Percentiles rank a stretch among this genome's conserved stretches.
phyloP scores from a whole-genome alignment of 1,140 invertebrate genomes.

The Drosophila subobscura region DNA sequence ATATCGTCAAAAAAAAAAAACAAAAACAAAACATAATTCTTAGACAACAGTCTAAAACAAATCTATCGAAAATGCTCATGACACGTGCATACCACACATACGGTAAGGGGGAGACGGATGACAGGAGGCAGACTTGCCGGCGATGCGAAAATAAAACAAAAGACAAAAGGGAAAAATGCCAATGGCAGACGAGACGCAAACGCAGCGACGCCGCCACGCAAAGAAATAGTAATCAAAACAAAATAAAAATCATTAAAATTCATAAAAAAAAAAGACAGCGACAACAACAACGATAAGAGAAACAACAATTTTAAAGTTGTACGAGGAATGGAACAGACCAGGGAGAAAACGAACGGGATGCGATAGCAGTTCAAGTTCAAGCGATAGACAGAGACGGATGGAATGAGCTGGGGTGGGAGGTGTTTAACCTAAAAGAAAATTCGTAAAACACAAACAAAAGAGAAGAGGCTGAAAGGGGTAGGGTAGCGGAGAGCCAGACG shows the following conservation, averaged over 20 bases:
- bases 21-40: neutral
- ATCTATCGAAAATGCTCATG: slow-evolving; percentile 10
- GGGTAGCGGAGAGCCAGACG: neutral
- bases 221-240: slow-evolving; percentile 65
- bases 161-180: slow-evolving; percentile 43
- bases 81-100: slow-evolving; percentile 25
- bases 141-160: slow-evolving; percentile 47
- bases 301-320: slow-evolving; percentile 32
- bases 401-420: neutral
- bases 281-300: slow-evolving; percentile 15
- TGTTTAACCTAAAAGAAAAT: slow-evolving; percentile 3
- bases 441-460: slow-evolving; percentile 11
- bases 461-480: neutral
- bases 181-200: slow-evolving; percentile 3
- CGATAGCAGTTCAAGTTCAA: slow-evolving; percentile 47
- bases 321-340: neutral
- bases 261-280: slow-evolving; percentile 57
- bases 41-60: slow-evolving; percentile 1
- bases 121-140: slow-evolving; percentile 10
- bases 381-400: neutral
- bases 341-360: slow-evolving; percentile 6
- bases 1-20: neutral
- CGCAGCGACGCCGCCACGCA: slow-evolving; percentile 11
- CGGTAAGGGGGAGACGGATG: neutral
- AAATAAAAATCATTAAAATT: slow-evolving; percentile 65